Conservation (phyloP, 2,113 vertebrate species). For the Astatoreochromis straeleni region DNA sequence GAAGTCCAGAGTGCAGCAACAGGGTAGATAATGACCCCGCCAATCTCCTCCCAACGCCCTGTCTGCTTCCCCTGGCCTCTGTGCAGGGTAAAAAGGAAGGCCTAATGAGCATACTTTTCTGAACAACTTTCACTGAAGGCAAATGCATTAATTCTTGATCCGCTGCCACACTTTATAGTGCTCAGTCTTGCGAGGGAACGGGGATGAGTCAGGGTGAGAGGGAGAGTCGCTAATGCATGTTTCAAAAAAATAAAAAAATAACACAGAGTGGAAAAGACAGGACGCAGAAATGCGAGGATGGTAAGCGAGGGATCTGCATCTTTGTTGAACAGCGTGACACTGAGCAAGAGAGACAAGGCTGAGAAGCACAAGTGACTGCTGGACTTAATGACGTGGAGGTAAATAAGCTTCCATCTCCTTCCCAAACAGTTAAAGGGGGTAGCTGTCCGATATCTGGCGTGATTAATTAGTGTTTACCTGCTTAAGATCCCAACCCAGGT, state of each 20-base stretch:
- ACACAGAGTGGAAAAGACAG: not conserved
- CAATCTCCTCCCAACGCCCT: conserved; percentile 22
- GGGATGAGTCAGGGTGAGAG: conserved; percentile 14
- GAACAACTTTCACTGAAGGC: conserved; percentile 39
- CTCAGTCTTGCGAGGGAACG: not conserved
- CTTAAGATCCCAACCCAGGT: conserved; percentile 23
- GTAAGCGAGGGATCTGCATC: not conserved
- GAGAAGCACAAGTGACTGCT: not conserved
- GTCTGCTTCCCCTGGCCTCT: conserved; percentile 9
- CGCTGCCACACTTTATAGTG: not conserved
- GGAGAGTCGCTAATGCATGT: conserved; percentile 25
- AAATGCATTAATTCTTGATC: conserved; percentile 41
- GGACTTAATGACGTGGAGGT: conserved; percentile 3
- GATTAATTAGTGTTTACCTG: conserved; percentile 61
- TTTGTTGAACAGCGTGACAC: not conserved
- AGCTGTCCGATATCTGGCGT: conserved; percentile 24
- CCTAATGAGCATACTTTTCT: conserved; percentile 55
- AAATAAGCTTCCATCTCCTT: conserved; percentile 18
- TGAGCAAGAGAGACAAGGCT: not conserved
- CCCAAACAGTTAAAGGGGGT: not conserved
- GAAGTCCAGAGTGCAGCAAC: conserved; percentile 37
- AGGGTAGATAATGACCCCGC: conserved; percentile 45
- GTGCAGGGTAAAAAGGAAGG: not conserved
- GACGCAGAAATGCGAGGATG: not conserved
- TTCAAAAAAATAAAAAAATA: not conserved